These are phyloP conservation scores for Chaetophractus vellerosus DNA, from an alignment of 2,797 vertebrate species.

Conservation along the genomic window DNA sequence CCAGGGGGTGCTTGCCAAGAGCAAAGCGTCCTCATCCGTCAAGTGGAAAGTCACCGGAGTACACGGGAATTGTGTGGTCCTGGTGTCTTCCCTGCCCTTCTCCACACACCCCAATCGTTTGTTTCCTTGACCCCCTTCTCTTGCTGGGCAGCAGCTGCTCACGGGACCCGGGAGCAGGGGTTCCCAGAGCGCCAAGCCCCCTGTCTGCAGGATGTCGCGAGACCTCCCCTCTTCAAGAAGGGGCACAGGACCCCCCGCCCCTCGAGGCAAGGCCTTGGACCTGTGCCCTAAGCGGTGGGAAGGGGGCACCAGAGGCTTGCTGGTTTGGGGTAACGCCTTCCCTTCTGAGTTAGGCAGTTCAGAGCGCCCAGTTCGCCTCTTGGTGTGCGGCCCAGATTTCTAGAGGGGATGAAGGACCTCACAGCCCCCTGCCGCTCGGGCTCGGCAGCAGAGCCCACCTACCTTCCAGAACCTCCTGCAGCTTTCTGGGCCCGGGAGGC, in stretches of 20 bases:
- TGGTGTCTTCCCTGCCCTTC: neutral
- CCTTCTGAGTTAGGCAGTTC: fast-evolving
- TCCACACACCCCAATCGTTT: fast-evolving
- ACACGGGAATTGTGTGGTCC: fast-evolving
- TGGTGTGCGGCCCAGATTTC: fast-evolving
- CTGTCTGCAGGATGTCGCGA: fast-evolving
- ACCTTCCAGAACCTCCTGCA: slow-evolving; percentile 74
- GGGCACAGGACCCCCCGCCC: too few species aligned
- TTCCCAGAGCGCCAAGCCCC: neutral
- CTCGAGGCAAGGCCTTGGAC: neutral
- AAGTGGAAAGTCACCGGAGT: neutral
- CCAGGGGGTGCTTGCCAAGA: neutral
- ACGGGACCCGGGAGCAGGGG: fast-evolving
- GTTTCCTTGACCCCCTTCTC: neutral
- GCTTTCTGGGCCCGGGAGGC: slow-evolving; percentile 75
- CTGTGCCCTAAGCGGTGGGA: fast-evolving
- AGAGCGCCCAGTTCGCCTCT: neutral
- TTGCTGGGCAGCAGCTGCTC: neutral
- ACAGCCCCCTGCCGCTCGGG: neutral
- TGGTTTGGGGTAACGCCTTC: neutral
- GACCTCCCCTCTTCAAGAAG: too few species aligned
- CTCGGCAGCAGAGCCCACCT: neutral
- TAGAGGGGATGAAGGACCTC: neutral
- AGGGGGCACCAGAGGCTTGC: neutral
- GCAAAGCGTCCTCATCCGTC: neutral